Evolutionary conservation across 1,140 invertebrate species (phyloP).

Genomic region (Acromyrmex heyeri): DNA sequence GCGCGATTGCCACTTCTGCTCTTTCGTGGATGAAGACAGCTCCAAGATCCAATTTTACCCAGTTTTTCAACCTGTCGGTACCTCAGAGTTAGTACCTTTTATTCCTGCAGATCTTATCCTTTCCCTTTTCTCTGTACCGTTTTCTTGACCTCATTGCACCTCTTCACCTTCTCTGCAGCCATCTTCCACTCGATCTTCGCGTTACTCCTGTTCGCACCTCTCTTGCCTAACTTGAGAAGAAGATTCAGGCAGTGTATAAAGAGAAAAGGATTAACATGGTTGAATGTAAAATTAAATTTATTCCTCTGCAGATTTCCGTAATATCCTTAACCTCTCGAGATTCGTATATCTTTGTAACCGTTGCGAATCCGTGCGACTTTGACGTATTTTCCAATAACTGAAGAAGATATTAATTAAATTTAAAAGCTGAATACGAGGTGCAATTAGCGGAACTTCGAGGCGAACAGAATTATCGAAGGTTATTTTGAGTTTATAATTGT

Average conservation of each 20-base stretch:
- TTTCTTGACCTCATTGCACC: constrained; percentile 19
- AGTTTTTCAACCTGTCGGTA: constrained; percentile 67
- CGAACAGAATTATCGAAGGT: constrained; percentile 3
- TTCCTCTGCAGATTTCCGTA: constrained; percentile 75
- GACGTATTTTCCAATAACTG: constrained; percentile 64
- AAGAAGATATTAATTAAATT: constrained; percentile 76
- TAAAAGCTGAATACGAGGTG: constrained; percentile 42
- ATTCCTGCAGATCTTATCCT: constrained; percentile 45
- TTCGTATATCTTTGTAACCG: constrained; percentile 52
- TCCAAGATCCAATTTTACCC: constrained; percentile 66
- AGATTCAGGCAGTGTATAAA: constrained; percentile 49
- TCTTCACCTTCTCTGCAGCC: constrained; percentile 3
- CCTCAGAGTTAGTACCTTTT: constrained; percentile 51
- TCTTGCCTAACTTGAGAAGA: not conserved
- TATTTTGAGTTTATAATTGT: constrained; percentile 35
- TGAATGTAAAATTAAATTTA: constrained; percentile 80
- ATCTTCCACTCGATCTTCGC: constrained; percentile 7
- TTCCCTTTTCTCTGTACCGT: constrained; percentile 27
- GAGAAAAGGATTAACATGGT: constrained; percentile 76
- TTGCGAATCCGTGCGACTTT: constrained; percentile 44
- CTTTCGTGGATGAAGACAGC: constrained; percentile 25
- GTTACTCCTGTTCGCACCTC: constrained; percentile 22
- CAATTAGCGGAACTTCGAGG: not conserved
- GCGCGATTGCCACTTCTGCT: constrained; percentile 68
- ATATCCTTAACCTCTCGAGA: constrained; percentile 72